phyloP scores from a whole-genome alignment of 1,140 invertebrate genomes.

The Diorhabda sublineata region DNA sequence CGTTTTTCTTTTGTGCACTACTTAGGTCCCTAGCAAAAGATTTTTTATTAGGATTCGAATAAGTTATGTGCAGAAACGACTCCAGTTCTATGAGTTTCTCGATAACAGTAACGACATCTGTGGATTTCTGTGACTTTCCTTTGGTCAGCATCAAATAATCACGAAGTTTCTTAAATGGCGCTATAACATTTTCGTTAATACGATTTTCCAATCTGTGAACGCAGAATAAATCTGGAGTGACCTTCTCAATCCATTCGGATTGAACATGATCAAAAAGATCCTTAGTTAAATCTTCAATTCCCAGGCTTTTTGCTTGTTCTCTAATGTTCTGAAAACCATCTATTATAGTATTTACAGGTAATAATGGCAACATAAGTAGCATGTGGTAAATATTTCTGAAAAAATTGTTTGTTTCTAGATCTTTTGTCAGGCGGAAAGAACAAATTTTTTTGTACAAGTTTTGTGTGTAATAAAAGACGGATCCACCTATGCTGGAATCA shows the following conservation, averaged over 20 bases:
- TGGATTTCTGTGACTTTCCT: slow-evolving; percentile 29
- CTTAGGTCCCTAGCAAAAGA: slow-evolving; percentile 38
- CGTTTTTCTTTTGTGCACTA: slow-evolving; percentile 40
- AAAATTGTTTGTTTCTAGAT: slow-evolving; percentile 37
- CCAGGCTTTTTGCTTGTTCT: slow-evolving; percentile 33
- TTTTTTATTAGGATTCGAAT: slow-evolving; percentile 30
- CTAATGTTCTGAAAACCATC: slow-evolving; percentile 39
- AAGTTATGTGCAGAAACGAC: slow-evolving; percentile 29
- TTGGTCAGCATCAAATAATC: slow-evolving; percentile 37
- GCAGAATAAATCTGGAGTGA: slow-evolving; percentile 41
- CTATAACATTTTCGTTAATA: slow-evolving; percentile 42
- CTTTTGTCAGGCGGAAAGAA: slow-evolving; percentile 32
- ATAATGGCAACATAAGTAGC: slow-evolving; percentile 40
- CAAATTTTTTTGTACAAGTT: slow-evolving; percentile 43
- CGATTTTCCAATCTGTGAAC: slow-evolving; percentile 39
- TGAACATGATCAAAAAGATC: slow-evolving; percentile 34
- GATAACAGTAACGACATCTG: slow-evolving; percentile 28
- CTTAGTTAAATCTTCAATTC: slow-evolving; percentile 19
- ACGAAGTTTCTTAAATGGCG: slow-evolving; percentile 39
- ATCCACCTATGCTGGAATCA: slow-evolving; percentile 40
- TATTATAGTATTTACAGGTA: slow-evolving; percentile 40
- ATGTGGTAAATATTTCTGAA: slow-evolving; percentile 41
- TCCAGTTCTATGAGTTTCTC: slow-evolving; percentile 42
- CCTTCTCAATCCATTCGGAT: slow-evolving; percentile 38
- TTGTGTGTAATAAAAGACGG: slow-evolving; percentile 40